Base-by-base conservation (phyloP, 37 sponge, comb jelly and placozoan species). In the Ianthella basta region DNA sequence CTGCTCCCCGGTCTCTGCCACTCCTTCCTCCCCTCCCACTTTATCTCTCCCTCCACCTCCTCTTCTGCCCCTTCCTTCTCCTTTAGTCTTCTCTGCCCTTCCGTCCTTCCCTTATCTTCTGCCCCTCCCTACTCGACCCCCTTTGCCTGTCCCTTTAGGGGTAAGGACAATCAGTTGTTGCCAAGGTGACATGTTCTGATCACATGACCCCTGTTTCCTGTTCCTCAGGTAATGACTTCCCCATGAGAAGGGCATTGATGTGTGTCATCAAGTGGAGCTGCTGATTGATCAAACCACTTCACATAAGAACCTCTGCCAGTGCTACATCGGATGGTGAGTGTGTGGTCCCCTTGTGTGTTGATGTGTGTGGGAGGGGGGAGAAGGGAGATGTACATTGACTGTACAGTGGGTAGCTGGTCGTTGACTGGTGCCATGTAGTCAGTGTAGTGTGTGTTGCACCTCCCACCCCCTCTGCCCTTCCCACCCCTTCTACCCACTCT, bases 231-330 rank as follows among this genome's bases (percentile, higher is more conserved):
- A 87, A 86, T 88, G 96, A 95, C 41, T 95, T 95, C 69, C 84
- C 35, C 84, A 84, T 55, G 87, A 95, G 85, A 92, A 86, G 55
- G 70, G 86, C 14, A 69, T 92, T 40, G 82, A 79, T 65, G 92
- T 95, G 36, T 90, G 86, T 63, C 81, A 72, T 50, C 98, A 98
- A 82, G 98, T 98, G 23, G 88, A 98, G 73, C 90, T 93, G 50
- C 85, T 98, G 72, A 95, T 98, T 5, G 88, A 89, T 24, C 98
- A 98, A 67, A 96, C 98, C 36, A 95, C 92, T 29, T 86, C 93
- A 40, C 94, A 94, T 53, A 94, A 98, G 82, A 98, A 98, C 87
- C 89, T 98, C 23, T 98, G 98, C 63, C 98, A 98, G 81, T 95
- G 96, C 78, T 98, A 98, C 89, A 98, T 95, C 44, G 98, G 98